Evolutionary conservation across 1,140 invertebrate genomes (phyloP), one percentile per base, ranked within the genome.

Genomic region (Gonatopus flavifemur): DNA sequence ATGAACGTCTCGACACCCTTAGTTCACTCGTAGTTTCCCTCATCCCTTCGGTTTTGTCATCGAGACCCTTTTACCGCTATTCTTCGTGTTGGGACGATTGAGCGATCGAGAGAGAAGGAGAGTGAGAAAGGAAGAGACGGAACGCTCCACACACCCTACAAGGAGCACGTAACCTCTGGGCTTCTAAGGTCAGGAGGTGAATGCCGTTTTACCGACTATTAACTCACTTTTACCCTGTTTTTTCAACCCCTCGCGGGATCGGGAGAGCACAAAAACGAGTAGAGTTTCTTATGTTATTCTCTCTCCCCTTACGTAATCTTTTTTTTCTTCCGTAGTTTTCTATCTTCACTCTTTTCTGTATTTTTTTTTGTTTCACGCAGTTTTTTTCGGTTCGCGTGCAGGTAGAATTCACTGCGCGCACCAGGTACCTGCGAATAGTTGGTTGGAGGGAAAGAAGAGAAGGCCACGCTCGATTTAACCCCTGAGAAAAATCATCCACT

Each of bases 151-250:
- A 28, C 38, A 12, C 21, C 39, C 46, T 25, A 24, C n/a, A 32
- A 54, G 42, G 25, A 39, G 35, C 33, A 19, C 20, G 35, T 19
- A 50, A 57, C 36, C 57, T 33, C 47, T 51, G 12, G 46, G 63
- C n/a, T n/a, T n/a, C n/a, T n/a, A n/a, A n/a, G 69, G 71, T 71
- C 61, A 65, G 45, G 22, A 65, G 67, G 57, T 74, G 74, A 77
- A 74, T 76, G 69, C 74, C 71, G 74, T 76, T 78, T 78, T 78
- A 77, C 76, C 76, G 69, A 78, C 76, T 78, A 78, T 78, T 78
- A 78, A 78, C 76, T 76, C 72, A 75, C 73, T 74, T 76, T 77
- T 76, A 77, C 74, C 72, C 72, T 69, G 54, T 67, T 72, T 67
- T 51, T 47, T 31, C 59, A 60, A 59, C 56, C 59, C 55, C 47